A percentile compares a stretch with the other conserved stretches of the same genome.
These are phyloP conservation scores for Oxycera nigricornis DNA, from an alignment of 2,888 invertebrate species.

Conservation along the genomic window DNA sequence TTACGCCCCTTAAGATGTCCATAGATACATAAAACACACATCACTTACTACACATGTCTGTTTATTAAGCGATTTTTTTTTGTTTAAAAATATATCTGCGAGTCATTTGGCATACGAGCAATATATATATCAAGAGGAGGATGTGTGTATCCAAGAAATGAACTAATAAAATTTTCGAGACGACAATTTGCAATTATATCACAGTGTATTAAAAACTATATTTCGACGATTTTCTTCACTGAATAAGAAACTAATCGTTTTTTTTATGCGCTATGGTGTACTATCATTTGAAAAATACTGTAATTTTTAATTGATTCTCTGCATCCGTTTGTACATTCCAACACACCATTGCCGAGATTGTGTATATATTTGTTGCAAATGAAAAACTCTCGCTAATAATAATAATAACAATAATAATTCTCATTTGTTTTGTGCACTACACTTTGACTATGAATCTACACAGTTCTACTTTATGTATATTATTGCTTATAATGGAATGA, in stretches of 20 bases:
- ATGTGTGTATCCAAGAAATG: no score
- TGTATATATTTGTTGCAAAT: background rate
- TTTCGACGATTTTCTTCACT: background rate
- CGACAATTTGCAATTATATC: conserved; percentile 32
- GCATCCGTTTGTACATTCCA: background rate
- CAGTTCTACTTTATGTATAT: background rate
- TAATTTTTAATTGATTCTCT: background rate
- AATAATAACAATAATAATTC: background rate
- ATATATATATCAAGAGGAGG: no score
- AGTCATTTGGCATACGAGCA: no score
- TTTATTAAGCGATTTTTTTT: no score
- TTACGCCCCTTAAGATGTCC: no score
- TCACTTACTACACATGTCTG: no score
- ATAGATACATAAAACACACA: no score
- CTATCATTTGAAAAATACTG: background rate
- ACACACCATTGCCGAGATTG: background rate
- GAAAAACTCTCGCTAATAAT: background rate
- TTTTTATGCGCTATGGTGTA: background rate
- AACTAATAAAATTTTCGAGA: background rate
- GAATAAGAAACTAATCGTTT: background rate
- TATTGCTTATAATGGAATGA: background rate
- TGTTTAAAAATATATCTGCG: no score
- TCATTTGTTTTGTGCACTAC: background rate
- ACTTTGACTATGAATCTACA: background rate
- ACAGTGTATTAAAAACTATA: conserved; percentile 30